Evolutionary conservation across 2,113 vertebrate species (phyloP).

Genomic region (Oreochromis spilurus): DNA sequence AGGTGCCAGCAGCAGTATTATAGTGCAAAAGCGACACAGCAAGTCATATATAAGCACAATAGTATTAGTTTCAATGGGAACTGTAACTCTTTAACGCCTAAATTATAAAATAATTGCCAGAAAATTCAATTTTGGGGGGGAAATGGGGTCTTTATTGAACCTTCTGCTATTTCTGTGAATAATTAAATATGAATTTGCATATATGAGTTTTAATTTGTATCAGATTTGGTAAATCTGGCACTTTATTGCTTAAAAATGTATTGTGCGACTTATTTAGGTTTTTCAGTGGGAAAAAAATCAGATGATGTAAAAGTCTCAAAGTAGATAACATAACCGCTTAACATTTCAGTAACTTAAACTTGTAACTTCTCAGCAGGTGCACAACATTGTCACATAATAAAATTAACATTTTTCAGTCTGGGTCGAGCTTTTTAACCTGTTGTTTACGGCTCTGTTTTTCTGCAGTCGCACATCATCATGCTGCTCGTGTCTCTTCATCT

Average conservation of each 20-base stretch:
- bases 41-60: background rate
- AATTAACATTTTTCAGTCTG: background rate
- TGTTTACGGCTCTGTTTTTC: background rate
- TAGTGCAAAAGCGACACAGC: background rate
- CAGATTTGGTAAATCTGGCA: background rate
- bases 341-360: background rate
- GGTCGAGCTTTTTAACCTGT: background rate
- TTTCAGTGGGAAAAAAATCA: background rate
- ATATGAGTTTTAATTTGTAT: background rate
- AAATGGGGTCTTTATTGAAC: background rate
- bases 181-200: background rate
- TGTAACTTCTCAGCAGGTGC: background rate
- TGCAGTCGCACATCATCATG: background rate
- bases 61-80: background rate
- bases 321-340: background rate
- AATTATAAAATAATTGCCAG: background rate
- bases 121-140: background rate
- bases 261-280: background rate
- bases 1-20: background rate
- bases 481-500: background rate
- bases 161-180: background rate
- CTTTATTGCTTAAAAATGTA: background rate
- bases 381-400: background rate
- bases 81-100: background rate
- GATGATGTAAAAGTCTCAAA: background rate